Evolutionary conservation across 2,888 invertebrate genomes (phyloP), one percentile per base, ranked within the genome.

Genomic region (Aporophyla lueneburgensis): DNA sequence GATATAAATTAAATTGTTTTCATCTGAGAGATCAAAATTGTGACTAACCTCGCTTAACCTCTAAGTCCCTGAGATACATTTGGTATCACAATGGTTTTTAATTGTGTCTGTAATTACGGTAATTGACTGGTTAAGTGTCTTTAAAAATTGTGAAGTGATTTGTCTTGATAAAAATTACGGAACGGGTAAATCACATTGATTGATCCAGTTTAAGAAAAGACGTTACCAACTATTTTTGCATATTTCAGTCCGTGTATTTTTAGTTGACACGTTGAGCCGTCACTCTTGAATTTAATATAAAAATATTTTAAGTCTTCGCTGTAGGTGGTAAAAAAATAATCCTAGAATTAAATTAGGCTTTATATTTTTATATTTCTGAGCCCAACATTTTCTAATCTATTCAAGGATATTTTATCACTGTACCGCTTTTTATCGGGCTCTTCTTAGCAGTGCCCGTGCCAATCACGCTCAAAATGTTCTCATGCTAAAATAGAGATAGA

Each of bases 351-450:
- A 27, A 49, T 14, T n/a, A 59, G 27, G 65, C 51, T 65, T n/a
- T n/a, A n/a, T 53, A 54, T 24, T 33, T 33, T 33, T 33, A 33
- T 33, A n/a, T 7, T 10, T 54, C n/a, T 46, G 10, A 3, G 40
- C 19, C 58, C 4, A 72, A 72, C 43, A 46, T 70, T 67, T 72
- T 59, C 19, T 75, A 70, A 78, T 83, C 33, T 46, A 43, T 66
- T 61, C 19, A 5, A 43, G 49, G 43, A 66, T 19, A 21, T 67
- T 73, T 70, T 66, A 27, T 59, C 54, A 7, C 53, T 49, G 56
- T 21, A 10, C 16, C 53, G 46, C 56, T 71, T 73, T 69, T 69
- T 54, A 63, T 27, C 59, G 33, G 16, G 21, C 51, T 59, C 40
- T 69, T 59, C 33, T 66, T 49, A 33, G 9, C 16, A 33, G 40